phyloP scores from a whole-genome alignment of 2,888 invertebrate species.

The Sinhomidia bicolor region DNA sequence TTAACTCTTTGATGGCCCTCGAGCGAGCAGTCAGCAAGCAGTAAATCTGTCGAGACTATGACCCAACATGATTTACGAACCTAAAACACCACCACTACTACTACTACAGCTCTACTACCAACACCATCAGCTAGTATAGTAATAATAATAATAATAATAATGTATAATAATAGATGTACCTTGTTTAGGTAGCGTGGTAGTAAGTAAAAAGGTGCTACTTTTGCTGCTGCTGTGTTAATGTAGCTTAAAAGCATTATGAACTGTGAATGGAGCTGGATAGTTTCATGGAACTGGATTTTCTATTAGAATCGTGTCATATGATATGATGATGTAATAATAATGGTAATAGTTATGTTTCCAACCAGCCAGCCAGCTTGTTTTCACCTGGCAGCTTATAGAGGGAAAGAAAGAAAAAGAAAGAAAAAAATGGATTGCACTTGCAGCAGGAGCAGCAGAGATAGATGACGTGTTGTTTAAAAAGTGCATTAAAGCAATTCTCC shows the following conservation, averaged over 20 bases:
- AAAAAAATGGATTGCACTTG: slow-evolving; percentile 2
- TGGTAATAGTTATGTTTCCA: not conserved
- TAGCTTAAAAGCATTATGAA: slow-evolving; percentile 58
- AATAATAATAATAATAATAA: not conserved
- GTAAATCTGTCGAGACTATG: slow-evolving; percentile 80
- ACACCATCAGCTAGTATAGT: slow-evolving; percentile 33
- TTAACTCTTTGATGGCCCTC: slow-evolving; percentile 80
- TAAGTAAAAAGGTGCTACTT: slow-evolving; percentile 6
- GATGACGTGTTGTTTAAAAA: not conserved
- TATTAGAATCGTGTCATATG: slow-evolving; percentile 52
- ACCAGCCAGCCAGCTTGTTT: not conserved
- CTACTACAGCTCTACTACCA: not conserved
- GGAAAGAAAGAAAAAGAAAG: not conserved
- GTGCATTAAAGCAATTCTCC: not conserved
- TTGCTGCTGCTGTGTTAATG: slow-evolving; percentile 37
- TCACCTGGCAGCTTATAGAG: not conserved
- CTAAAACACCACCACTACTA: slow-evolving; percentile 76
- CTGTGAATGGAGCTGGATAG: slow-evolving; percentile 23
- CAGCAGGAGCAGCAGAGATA: too few species aligned
- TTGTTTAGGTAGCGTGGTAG: not conserved
- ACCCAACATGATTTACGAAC: slow-evolving; percentile 80
- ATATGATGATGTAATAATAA: slow-evolving; percentile 45
- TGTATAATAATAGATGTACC: too few species aligned
- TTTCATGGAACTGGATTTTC: slow-evolving; percentile 44
- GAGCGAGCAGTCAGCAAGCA: slow-evolving; percentile 80